These are phyloP conservation scores for Timandra comae DNA, from an alignment of 2,888 invertebrate genomes.

Conservation along the genomic window DNA sequence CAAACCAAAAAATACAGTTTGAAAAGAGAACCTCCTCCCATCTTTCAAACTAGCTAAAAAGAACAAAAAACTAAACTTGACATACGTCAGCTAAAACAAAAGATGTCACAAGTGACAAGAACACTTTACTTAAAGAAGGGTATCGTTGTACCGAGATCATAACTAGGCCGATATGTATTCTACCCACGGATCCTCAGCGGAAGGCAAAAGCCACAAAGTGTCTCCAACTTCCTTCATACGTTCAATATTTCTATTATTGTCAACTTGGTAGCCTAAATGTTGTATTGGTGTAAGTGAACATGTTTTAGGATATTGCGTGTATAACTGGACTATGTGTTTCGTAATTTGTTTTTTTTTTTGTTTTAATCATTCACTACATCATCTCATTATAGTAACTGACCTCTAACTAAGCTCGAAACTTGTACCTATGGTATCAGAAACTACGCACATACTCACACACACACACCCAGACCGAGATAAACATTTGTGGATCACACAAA, in stretches of 20 bases:
- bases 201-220: conserved; percentile 66
- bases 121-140: conserved; percentile 48
- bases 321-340: too few relatives aligned
- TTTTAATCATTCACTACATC: too few relatives aligned
- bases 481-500: too few relatives aligned
- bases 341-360: too few relatives aligned
- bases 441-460: too few relatives aligned
- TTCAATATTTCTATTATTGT: conserved; percentile 62
- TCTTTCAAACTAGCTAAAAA: too few relatives aligned
- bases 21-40: too few relatives aligned
- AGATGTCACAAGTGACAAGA: conserved; percentile 39
- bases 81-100: conserved; percentile 38
- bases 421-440: too few relatives aligned
- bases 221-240: conserved; percentile 56
- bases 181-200: conserved; percentile 41
- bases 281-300: conserved; percentile 23
- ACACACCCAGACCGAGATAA: too few relatives aligned
- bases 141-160: conserved; percentile 39
- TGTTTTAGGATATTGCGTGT: conserved; percentile 3
- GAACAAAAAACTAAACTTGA: conserved; percentile 12
- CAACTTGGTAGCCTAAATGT: conserved; percentile 31
- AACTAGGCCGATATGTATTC: conserved; percentile 53
- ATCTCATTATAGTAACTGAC: too few relatives aligned
- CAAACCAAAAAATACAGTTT: too few relatives aligned
- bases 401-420: too few relatives aligned